Base-by-base conservation (phyloP, 1,140 invertebrate species). In the Pinna nobilis region DNA sequence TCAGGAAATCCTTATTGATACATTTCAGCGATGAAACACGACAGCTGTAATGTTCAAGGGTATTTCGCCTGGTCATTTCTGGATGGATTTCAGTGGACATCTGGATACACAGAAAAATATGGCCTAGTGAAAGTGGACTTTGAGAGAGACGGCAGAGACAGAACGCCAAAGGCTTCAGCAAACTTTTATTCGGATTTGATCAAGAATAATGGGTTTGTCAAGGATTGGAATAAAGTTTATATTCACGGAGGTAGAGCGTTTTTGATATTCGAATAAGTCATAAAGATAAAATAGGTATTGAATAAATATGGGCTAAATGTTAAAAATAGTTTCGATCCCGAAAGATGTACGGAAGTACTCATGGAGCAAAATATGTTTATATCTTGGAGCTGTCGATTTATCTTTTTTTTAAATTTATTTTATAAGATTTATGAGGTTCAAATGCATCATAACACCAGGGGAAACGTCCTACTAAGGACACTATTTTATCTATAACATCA, bases 11-110 rank as follows among this genome's bases (percentile, higher is more conserved):
- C 35, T 23, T 55, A 66, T 59, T 74, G 20, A 69, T n/a, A 33
- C 20, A 4, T 70, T 51, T 41, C 63, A 83, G 82, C 82, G 0
- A 71, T 78, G 1, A 68, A 25, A 13, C 9, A 70, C 35, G 92
- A 94, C 77, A 89, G 91, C 0, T 92, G 92, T 41, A 91, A 92
- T 32, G 90, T 95, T 0, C 85, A 89, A 9, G 92, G 90, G 0
- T 95, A 95, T 81, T 91, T 92, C 0, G 88, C 91, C 49, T 95
- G 94, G 94, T 93, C 92, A 76, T 82, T 96, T 0, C 86, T 95
- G 71, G 94, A 96, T 75, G 95, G 94, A 84, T 95, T 95, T 83
- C 94, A 96, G 88, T 95, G 94, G 94, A 82, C 84, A 0, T 79
- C 73, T 35, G 90, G 89, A 4, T 90, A 88, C 75, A 81, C 69